phyloP scores from a whole-genome alignment of 2,113 vertebrate species.

The Poecile atricapillus region DNA sequence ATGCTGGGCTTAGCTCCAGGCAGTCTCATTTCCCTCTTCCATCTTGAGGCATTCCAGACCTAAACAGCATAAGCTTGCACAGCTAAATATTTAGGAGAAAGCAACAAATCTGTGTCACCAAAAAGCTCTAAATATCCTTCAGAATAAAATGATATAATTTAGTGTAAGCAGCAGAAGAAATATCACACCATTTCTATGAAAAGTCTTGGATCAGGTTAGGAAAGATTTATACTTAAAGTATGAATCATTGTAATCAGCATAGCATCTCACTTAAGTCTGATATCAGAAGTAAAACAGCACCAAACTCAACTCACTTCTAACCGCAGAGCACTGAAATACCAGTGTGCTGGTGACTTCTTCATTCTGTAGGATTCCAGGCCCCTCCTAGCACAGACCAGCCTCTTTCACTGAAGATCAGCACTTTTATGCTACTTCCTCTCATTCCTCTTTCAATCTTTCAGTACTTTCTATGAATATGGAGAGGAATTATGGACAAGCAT shows the following conservation, averaged over 20 bases:
- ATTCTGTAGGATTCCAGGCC: background rate
- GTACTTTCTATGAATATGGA: background rate
- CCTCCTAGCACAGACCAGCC: background rate
- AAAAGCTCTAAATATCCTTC: background rate
- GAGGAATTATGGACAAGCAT: background rate
- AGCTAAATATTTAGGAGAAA: conserved; percentile 41
- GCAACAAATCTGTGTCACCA: background rate
- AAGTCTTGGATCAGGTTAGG: background rate
- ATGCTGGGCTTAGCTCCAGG: conserved; percentile 3
- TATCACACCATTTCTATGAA: background rate
- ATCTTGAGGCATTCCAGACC: conserved; percentile 22
- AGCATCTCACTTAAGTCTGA: background rate
- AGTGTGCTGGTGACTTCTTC: background rate
- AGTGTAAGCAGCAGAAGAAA: background rate
- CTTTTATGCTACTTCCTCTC: background rate
- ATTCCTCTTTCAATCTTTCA: background rate
- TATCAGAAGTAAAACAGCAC: background rate
- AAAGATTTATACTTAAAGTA: background rate
- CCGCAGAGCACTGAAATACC: background rate
- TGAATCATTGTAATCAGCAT: background rate
- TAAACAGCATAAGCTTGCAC: background rate
- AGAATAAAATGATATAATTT: background rate
- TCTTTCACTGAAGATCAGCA: background rate
- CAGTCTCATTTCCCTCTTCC: conserved; percentile 32
- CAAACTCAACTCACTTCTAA: background rate